A percentile compares a stretch with the other conserved stretches of the same genome.
These are phyloP conservation scores for Eublepharis macularius DNA, from an alignment of 2,113 vertebrate species.

Conservation along the genomic window DNA sequence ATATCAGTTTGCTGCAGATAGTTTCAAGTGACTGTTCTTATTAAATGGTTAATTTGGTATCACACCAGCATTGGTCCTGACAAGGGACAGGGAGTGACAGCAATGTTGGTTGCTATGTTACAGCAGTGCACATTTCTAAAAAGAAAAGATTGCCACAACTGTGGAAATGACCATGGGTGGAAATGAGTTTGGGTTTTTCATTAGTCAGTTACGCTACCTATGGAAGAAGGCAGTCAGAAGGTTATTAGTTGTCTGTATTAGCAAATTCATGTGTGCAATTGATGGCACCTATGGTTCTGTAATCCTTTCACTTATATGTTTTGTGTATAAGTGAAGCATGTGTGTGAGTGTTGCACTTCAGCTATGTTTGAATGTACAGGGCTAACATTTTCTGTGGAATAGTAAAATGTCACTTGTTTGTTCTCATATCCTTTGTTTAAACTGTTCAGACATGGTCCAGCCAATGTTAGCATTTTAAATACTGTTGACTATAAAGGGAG, in stretches of 20 bases:
- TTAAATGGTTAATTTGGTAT: constrained; percentile 57
- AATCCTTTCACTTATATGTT: too few species aligned
- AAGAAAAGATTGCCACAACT: background rate
- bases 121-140: background rate
- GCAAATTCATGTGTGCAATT: too few species aligned
- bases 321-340: too few species aligned
- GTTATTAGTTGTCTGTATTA: background rate
- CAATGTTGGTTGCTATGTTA: constrained; percentile 37
- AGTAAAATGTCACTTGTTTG: background rate
- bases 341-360: background rate
- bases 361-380: too few species aligned
- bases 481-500: background rate
- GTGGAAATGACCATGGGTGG: background rate
- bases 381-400: background rate
- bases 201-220: background rate
- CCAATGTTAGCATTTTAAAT: background rate
- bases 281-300: too few species aligned
- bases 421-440: background rate
- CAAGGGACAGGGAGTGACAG: constrained; percentile 21
- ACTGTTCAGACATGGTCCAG: background rate
- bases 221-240: background rate
- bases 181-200: background rate
- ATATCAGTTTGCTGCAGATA: constrained; percentile 32
- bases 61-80: constrained; percentile 21
- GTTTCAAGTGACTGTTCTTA: constrained; percentile 50